Evolutionary conservation across 2,888 invertebrate genomes (phyloP), one percentile per base, ranked within the genome.

Genomic region (Elysia crispata): DNA sequence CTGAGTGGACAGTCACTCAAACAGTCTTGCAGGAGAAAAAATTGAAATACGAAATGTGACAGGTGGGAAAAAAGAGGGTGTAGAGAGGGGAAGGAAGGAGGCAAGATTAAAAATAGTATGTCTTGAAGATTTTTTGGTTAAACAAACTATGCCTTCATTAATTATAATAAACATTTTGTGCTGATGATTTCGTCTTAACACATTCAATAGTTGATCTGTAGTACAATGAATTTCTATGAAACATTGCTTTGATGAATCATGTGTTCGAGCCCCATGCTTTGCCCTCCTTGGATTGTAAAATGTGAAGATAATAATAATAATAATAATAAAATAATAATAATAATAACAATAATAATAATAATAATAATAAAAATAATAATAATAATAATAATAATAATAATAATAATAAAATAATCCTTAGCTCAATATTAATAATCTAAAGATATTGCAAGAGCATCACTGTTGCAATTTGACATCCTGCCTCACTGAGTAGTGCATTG

Each of bases 1-100:
- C 87, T 86, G 8, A 90, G 79, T 18, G 77, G 80, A 50, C 82
- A 80, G 33, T 83, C 81, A 33, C 85, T 57, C 49, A 62, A 62
- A 33, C 25, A 62, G 13, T 18, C 75, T 77, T 62, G 57, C 5
- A 23, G 50, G 13, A 15, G 28, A 5, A 41, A 23, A 1, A 49
- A 6, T 3, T 3, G 11, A 41, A 41, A 41, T 11, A 3, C 3
- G 41, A 41, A 41, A 41, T n/a, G n/a, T n/a, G n/a, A n/a, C n/a
- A n/a, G n/a, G n/a, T n/a, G 11, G 11, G 41, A 11, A 41, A 6
- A 72, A n/a, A 60, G 25, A n/a, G 60, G n/a, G 5, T 3, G 18
- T 28, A 23, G 3, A 67, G 67, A 33, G 15, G 31, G 31, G n/a
- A 70, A n/a, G 20, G 1, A 54, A 25, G 60, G 15, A 60, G 3